Evolutionary conservation across 2,888 invertebrate species (phyloP).

Genomic region (Cheilosia impressa): DNA sequence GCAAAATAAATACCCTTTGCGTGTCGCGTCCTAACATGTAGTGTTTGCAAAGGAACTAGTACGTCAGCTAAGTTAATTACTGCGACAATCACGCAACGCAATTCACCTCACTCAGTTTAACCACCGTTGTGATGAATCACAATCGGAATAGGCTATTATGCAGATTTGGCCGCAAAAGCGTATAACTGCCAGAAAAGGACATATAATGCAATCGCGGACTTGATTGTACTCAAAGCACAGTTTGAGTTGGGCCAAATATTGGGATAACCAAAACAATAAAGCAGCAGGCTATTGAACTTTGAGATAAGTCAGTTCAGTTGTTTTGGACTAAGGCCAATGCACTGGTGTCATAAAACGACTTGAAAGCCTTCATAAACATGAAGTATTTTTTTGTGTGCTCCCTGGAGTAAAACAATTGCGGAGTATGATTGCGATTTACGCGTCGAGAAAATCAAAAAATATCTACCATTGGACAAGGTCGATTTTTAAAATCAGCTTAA

Average conservation of each 20-base stretch:
- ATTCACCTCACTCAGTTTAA: slow-evolving; percentile 26
- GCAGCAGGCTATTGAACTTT: slow-evolving; percentile 20
- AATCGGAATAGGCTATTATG: slow-evolving; percentile 34
- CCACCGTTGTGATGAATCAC: slow-evolving; percentile 40
- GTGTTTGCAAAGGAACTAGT: slow-evolving; percentile 13
- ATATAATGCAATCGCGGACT: background rate
- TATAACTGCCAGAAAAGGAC: slow-evolving; percentile 22
- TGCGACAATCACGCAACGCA: slow-evolving; percentile 65
- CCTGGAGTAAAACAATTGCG: background rate
- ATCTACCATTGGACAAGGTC: too few species aligned
- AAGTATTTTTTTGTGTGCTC: background rate
- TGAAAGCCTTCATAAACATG: slow-evolving; percentile 7
- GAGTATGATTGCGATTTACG: background rate
- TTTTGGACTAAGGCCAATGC: slow-evolving; percentile 24
- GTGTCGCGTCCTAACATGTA: background rate
- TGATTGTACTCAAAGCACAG: background rate
- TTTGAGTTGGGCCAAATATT: background rate
- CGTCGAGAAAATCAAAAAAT: too few species aligned
- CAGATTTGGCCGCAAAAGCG: slow-evolving; percentile 49
- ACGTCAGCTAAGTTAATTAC: slow-evolving; percentile 52
- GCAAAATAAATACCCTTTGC: slow-evolving; percentile 10
- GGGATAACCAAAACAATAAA: background rate
- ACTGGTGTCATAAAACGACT: slow-evolving; percentile 16
- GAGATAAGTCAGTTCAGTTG: background rate
- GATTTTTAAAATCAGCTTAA: too few species aligned